phyloP scores from a whole-genome alignment of 2,797 vertebrate species.

The Enteromius paludinosus region DNA sequence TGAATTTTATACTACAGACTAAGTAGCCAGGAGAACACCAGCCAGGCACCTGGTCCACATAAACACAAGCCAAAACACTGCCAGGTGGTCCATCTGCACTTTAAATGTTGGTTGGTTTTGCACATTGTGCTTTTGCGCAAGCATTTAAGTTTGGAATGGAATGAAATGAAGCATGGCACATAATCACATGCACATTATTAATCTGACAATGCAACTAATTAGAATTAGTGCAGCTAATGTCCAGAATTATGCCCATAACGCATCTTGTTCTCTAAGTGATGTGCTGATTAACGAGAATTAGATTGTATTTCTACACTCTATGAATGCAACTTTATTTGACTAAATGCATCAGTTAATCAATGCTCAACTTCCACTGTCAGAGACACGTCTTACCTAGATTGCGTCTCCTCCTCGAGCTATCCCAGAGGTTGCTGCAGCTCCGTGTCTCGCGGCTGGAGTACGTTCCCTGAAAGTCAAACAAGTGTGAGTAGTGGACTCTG shows the following conservation, averaged over 20 bases:
- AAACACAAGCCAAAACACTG: slow-evolving; percentile 29
- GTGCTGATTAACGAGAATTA: neutral
- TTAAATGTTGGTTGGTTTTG: neutral
- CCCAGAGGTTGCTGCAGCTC: slow-evolving; percentile 42
- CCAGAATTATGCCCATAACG: neutral
- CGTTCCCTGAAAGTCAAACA: slow-evolving; percentile 66
- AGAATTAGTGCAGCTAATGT: neutral
- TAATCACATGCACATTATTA: slow-evolving; percentile 38
- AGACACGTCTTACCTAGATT: slow-evolving; percentile 33
- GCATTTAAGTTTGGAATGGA: neutral
- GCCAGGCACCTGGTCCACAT: slow-evolving; percentile 23
- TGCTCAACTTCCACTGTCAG: neutral
- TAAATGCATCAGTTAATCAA: neutral
- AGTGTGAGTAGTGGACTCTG: slow-evolving; percentile 54
- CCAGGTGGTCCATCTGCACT: slow-evolving; percentile 22
- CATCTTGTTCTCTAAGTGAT: neutral
- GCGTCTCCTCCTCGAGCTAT: slow-evolving; percentile 46
- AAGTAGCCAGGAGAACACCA: slow-evolving; percentile 44
- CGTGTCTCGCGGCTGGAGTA: slow-evolving; percentile 43
- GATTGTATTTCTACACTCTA: neutral
- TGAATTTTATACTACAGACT: slow-evolving; percentile 77
- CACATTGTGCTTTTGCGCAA: neutral
- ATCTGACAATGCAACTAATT: neutral
- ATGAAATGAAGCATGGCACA: slow-evolving; percentile 28
- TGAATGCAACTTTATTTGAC: neutral